A percentile compares a stretch with the other conserved stretches of the same genome.
Conservation (phyloP, 1,140 invertebrate species). For the Trichonephila clavipes region DNA sequence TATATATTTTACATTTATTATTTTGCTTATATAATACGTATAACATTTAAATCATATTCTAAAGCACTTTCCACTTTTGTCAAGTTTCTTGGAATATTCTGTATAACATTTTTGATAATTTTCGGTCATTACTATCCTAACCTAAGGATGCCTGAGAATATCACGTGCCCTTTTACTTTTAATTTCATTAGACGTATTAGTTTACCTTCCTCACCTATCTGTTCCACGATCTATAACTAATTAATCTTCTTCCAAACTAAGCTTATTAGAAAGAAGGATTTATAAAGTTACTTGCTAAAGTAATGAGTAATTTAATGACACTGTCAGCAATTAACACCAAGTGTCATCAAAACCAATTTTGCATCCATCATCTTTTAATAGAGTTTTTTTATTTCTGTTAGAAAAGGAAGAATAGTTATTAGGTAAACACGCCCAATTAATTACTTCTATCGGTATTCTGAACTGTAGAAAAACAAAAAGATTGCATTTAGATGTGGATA, state of each 20-base stretch:
- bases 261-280: background rate
- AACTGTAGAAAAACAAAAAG: background rate
- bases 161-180: too few species aligned
- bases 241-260: background rate
- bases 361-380: slow-evolving; percentile 26
- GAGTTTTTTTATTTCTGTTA: background rate
- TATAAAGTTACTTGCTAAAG: background rate
- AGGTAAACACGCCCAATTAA: slow-evolving; percentile 9
- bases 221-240: background rate
- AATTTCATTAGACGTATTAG: too few species aligned
- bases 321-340: background rate
- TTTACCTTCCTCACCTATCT: background rate
- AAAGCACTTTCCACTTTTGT: too few species aligned
- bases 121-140: too few species aligned
- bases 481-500: background rate
- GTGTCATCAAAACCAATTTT: background rate
- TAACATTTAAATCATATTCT: too few species aligned
- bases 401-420: background rate
- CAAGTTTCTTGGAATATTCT: too few species aligned
- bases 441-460: background rate
- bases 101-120: too few species aligned
- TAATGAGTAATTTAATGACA: background rate
- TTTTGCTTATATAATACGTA: too few species aligned
- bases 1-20: too few species aligned
- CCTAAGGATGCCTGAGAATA: too few species aligned